Percentiles rank a stretch among this genome's conserved stretches.
These are phyloP conservation scores for Lepisosteus oculatus DNA, from an alignment of 2,113 vertebrate species.

Conservation along the genomic window DNA sequence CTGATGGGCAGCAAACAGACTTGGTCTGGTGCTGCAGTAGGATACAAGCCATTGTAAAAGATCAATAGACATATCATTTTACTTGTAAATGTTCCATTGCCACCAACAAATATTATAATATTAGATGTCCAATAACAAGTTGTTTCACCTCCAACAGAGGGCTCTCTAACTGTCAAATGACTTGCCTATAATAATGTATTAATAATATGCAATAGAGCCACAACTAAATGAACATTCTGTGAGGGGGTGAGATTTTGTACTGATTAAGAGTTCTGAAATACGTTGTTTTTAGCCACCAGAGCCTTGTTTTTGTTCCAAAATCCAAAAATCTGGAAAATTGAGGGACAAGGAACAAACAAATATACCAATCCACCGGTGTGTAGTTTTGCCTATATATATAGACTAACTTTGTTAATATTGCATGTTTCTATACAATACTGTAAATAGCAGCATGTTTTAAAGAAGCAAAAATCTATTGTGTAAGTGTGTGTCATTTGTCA, in stretches of 20 bases:
- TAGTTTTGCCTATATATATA: slow-evolving; percentile 73
- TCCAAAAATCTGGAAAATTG: slow-evolving; percentile 51
- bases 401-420: slow-evolving; percentile 71
- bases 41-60: too few species aligned
- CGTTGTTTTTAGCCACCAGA: slow-evolving; percentile 51
- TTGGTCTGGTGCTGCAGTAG: too few species aligned
- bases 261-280: neutral
- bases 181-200: slow-evolving; percentile 20
- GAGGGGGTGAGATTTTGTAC: too few species aligned
- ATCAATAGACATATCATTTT: too few species aligned
- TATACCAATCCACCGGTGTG: slow-evolving; percentile 57
- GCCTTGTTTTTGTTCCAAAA: slow-evolving; percentile 37
- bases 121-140: slow-evolving; percentile 11
- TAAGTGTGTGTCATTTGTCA: slow-evolving; percentile 73
- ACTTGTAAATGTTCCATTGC: too few species aligned
- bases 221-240: slow-evolving; percentile 22
- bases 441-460: slow-evolving; percentile 86
- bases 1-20: too few species aligned
- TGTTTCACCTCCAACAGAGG: slow-evolving; percentile 1
- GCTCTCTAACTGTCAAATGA: slow-evolving; percentile 4
- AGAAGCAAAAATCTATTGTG: slow-evolving; percentile 74
- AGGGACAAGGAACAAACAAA: slow-evolving; percentile 54
- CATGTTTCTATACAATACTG: slow-evolving; percentile 78
- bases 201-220: slow-evolving; percentile 22
- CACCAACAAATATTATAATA: too few species aligned